Percentiles rank a stretch among this genome's conserved stretches.
Evolutionary conservation across 2,797 vertebrate species (phyloP).

Genomic region (Aplochiton taeniatus): DNA sequence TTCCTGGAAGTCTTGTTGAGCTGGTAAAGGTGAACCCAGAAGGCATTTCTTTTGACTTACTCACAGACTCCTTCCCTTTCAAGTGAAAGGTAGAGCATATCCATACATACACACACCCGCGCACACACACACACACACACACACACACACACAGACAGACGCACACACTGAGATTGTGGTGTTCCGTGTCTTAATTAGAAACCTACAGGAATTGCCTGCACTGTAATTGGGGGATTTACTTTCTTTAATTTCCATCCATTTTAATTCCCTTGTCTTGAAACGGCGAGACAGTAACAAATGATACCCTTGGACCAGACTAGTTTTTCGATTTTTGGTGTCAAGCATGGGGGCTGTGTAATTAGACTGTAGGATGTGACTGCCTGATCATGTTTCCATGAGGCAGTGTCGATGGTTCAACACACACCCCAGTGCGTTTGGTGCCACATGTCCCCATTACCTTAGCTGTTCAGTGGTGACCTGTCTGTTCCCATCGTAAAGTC

Average conservation of each 20-base stretch:
- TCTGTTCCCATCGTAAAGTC: constrained; percentile 30
- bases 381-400: constrained; percentile 20
- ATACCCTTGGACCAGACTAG: neutral
- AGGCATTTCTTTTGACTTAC: constrained; percentile 52
- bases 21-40: constrained; percentile 53
- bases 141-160: neutral
- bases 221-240: constrained; percentile 54
- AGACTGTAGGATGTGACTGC: constrained; percentile 4
- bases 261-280: constrained; percentile 31
- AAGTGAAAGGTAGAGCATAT: constrained; percentile 56
- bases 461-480: constrained; percentile 12
- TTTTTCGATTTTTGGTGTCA: constrained; percentile 31
- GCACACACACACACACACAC: constrained; percentile 1
- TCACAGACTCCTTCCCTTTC: constrained; percentile 45
- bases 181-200: constrained; percentile 55
- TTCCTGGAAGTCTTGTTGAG: constrained; percentile 45
- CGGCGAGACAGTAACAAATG: constrained; percentile 24
- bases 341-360: constrained; percentile 28
- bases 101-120: constrained; percentile 42
- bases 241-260: constrained; percentile 43
- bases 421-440: neutral
- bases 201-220: constrained; percentile 32
- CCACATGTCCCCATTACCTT: neutral
- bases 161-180: constrained; percentile 28
- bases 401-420: constrained; percentile 1